Evolutionary conservation across 2,888 invertebrate genomes (phyloP), one percentile per base, ranked within the genome.

Genomic region (Cryptocephalus moraei): DNA sequence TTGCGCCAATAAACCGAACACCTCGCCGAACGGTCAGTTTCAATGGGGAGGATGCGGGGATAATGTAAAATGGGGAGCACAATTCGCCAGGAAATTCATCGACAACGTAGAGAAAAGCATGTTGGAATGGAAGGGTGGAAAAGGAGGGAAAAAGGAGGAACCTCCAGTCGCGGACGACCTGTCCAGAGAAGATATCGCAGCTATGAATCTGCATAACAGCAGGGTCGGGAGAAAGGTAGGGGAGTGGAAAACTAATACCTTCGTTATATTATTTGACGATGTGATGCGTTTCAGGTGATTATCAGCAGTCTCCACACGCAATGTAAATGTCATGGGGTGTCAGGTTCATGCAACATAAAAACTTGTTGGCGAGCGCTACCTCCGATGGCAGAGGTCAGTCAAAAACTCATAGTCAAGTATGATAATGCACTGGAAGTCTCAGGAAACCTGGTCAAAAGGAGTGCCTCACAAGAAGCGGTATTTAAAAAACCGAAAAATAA

Each of bases 41-140:
- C 85, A 88, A 67, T 90, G 90, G 90, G 88, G 88, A 41, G 91
- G 91, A 32, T 91, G 91, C 66, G 86, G 86, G 0, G 90, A 91
- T 63, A 87, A 91, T 70, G 52, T 60, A 44, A 52, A 56, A 50
- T 86, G 84, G 75, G 86, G 84, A 1, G 78, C 80, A 47, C 75
- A 80, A 59, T 84, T 86, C 62, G 81, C 83, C 9, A 81, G 81
- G 60, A 77, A 34, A 9, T 87, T 87, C 63, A 74, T 84, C 41
- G 86, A 86, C 59, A 75, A 77, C 32, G 77, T 79, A 44, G 79
- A 79, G 62, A 76, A 76, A 49, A 72, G 74, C 54, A 69, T 73
- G 9, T 68, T 50, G 59, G 70, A 40, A 56, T 58, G 70, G 39
- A 73, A 57, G 52, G 67, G 44, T 70, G 56, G 67, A 58, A 41